phyloP scores from a whole-genome alignment of 1,140 invertebrate species.

The Hylaeus anthracinus region DNA sequence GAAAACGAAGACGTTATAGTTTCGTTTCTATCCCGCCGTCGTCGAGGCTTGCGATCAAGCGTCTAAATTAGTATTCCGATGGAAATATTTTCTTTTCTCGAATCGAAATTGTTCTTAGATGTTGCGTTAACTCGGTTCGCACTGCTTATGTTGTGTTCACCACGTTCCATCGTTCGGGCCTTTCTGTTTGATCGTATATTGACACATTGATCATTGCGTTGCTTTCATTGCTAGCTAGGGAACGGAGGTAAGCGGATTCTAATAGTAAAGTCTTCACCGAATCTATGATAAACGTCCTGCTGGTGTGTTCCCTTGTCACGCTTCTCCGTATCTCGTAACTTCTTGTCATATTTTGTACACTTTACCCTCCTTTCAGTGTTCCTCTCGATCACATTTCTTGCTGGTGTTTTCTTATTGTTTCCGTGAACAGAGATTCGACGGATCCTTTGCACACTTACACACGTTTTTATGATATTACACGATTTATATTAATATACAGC shows the following conservation, averaged over 20 bases:
- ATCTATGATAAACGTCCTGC: constrained; percentile 65
- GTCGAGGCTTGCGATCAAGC: constrained; percentile 60
- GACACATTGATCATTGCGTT: constrained; percentile 76
- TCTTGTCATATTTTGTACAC: constrained; percentile 48
- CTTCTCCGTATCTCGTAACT: constrained; percentile 63
- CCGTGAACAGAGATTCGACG: constrained; percentile 38
- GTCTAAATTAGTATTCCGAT: background rate
- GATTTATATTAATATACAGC: too few relatives aligned
- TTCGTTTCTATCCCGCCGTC: constrained; percentile 49
- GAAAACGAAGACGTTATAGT: constrained; percentile 24
- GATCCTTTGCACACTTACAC: background rate
- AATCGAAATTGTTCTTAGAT: background rate
- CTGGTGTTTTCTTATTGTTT: constrained; percentile 6
- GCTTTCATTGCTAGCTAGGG: constrained; percentile 80
- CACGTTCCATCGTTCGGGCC: constrained; percentile 40
- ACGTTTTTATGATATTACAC: background rate
- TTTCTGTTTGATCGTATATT: constrained; percentile 63
- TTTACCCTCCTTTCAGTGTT: constrained; percentile 39
- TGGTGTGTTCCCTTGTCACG: constrained; percentile 69
- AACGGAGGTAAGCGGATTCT: constrained; percentile 76
- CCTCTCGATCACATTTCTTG: constrained; percentile 54
- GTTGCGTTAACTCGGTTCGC: background rate
- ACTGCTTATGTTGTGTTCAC: constrained; percentile 18
- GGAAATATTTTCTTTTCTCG: background rate
- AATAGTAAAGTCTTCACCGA: constrained; percentile 59